A percentile compares a stretch with the other conserved stretches of the same genome.
phyloP scores from a whole-genome alignment of 1,140 invertebrate genomes.

The Pollicipes pollicipes region DNA sequence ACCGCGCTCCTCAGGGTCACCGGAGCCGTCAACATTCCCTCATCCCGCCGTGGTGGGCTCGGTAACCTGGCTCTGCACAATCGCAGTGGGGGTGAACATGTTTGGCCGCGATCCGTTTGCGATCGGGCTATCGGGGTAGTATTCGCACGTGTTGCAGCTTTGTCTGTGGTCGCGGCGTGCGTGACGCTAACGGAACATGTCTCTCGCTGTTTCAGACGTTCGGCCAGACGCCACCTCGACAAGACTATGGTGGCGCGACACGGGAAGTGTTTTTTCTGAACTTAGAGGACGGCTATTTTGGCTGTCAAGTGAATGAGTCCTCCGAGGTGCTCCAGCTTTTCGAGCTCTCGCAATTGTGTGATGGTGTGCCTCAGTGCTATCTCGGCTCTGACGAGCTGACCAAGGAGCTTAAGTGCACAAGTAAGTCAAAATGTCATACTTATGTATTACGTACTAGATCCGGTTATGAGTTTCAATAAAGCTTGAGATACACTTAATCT shows the following conservation, averaged over 20 bases:
- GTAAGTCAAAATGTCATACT: conserved; percentile 35
- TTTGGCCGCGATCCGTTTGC: too few species aligned
- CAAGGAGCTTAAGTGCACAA: conserved; percentile 78
- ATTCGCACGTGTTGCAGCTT: too few species aligned
- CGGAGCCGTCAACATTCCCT: too few species aligned
- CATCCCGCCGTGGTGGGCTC: neutral
- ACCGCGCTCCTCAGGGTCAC: neutral
- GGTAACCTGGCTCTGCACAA: neutral
- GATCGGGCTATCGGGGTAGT: too few species aligned
- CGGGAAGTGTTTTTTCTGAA: conserved; percentile 84
- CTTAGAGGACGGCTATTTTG: conserved; percentile 90
- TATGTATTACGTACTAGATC: too few species aligned
- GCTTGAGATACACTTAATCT: too few species aligned
- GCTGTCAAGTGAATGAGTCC: conserved; percentile 90
- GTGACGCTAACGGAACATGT: neutral
- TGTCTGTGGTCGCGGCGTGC: too few species aligned
- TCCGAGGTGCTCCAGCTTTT: conserved; percentile 83
- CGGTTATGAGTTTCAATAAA: too few species aligned
- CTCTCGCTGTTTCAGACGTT: neutral
- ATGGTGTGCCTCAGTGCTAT: conserved; percentile 73
- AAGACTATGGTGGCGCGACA: neutral
- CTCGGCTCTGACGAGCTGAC: conserved; percentile 75
- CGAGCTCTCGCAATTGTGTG: conserved; percentile 83
- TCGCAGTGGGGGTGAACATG: neutral
- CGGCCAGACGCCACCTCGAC: neutral